Evolutionary conservation across 1,140 invertebrate genomes (phyloP).

Genomic region (Danaus melanippus): DNA sequence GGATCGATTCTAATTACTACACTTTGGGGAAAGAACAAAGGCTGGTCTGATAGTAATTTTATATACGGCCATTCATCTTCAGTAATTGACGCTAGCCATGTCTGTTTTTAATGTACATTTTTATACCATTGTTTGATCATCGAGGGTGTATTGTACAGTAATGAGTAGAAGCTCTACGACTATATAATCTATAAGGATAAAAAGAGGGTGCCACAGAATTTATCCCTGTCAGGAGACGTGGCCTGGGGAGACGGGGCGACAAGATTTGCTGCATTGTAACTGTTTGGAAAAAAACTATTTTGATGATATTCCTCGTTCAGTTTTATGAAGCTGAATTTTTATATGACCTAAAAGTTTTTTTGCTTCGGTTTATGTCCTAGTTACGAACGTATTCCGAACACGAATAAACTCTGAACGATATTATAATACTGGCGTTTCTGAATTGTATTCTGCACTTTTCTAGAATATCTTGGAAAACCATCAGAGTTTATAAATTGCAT

Average conservation of each 20-base stretch:
- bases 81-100: constrained; percentile 15
- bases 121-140: constrained; percentile 30
- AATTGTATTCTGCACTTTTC: no score
- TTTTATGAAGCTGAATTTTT: constrained; percentile 19
- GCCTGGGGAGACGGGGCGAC: constrained; percentile 27
- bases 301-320: constrained; percentile 25
- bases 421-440: no score
- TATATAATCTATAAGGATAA: constrained; percentile 29
- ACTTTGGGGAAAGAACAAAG: constrained; percentile 20
- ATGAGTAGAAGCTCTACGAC: constrained; percentile 35
- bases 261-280: constrained; percentile 31
- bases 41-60: constrained; percentile 12
- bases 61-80: constrained; percentile 16
- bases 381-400: no score
- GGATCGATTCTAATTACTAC: constrained; percentile 21
- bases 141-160: constrained; percentile 42
- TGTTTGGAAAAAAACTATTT: constrained; percentile 27
- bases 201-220: constrained; percentile 33
- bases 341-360: constrained; percentile 1
- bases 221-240: constrained; percentile 36
- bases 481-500: no score
- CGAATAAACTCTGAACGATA: no score
- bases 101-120: constrained; percentile 21
- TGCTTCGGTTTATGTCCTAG: no score
- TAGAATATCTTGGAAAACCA: no score